phyloP scores from a whole-genome alignment of 2,797 vertebrate genomes.

The Cirrhinus molitorella region DNA sequence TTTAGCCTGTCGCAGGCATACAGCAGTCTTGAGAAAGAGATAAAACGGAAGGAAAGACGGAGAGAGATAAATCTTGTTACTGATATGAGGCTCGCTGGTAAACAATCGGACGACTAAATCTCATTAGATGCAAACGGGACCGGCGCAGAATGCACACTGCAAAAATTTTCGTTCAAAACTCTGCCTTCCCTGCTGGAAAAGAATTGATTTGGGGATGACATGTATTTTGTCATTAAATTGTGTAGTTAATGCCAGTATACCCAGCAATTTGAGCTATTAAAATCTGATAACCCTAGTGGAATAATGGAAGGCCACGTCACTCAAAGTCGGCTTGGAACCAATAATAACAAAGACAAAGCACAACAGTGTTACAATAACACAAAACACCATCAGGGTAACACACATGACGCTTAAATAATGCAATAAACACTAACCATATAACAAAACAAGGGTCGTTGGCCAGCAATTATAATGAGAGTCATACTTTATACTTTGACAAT shows the following conservation, averaged over 20 bases:
- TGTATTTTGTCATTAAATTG: neutral
- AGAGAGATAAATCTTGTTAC: conserved; percentile 16
- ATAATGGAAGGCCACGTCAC: neutral
- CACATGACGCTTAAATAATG: neutral
- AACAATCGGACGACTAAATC: conserved; percentile 20
- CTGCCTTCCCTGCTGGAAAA: neutral
- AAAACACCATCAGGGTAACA: neutral
- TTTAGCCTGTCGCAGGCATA: conserved; percentile 8
- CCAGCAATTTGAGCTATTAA: neutral
- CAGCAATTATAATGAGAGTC: neutral
- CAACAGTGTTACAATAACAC: neutral
- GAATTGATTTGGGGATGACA: neutral
- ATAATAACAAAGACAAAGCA: neutral
- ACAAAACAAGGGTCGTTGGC: neutral
- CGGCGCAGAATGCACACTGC: neutral
- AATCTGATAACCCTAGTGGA: neutral
- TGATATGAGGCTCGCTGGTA: conserved; percentile 24
- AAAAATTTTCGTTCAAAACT: neutral
- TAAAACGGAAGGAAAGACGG: neutral
- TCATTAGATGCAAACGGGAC: conserved; percentile 28
- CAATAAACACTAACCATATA: neutral
- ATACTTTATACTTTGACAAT: neutral
- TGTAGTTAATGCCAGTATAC: neutral
- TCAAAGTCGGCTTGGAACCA: neutral
- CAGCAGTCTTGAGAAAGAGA: neutral